Evolutionary conservation across 1,140 invertebrate species (phyloP), one percentile per base, ranked within the genome.

Genomic region (Papilio aristodemus): DNA sequence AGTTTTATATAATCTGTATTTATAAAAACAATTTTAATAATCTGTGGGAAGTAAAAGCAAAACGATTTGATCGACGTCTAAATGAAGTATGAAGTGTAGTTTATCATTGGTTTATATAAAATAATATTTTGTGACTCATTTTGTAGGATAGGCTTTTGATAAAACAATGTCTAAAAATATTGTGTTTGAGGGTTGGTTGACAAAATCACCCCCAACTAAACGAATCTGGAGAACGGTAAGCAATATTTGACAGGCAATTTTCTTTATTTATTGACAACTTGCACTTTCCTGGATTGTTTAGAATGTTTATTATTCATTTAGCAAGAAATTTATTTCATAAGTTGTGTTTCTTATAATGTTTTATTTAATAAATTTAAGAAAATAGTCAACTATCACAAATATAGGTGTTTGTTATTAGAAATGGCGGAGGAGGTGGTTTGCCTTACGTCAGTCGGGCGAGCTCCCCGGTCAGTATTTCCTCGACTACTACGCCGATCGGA

Each of bases 401-500:
- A n/a, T 43, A 32, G 25, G 43, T 73, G 72, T 64, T 74, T 71
- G 81, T 84, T 78, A 80, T 71, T 83, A 99, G 98, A 95, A 97
- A 94, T 99, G 98, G 98, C 94, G 97, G 84, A 94, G 95, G 87
- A 94, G 97, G 73, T 99, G 97, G 96, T 99, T 99, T 92, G 95
- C 97, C 46, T 92, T 99, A 69, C 94, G 96, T 74, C 96, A 97
- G 82, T 95, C 95, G 67, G 97, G 97, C 71, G 96, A 98, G 83
- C 94, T 98, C 75, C 97, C 97, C 63, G 96, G 96, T 66, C 97
- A 98, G 91, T 99, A 97, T 93, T 95, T 97, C 82, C 92, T 99
- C 69, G 97, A 97, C 83, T 99, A 99, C 91, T 99, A 97, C 89
- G 96, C 96, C 10, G 97, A 99, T 87, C 94, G 95, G 80, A 94